Base-by-base conservation (phyloP, 2,797 vertebrate species). In the Graptemys geographica region DNA sequence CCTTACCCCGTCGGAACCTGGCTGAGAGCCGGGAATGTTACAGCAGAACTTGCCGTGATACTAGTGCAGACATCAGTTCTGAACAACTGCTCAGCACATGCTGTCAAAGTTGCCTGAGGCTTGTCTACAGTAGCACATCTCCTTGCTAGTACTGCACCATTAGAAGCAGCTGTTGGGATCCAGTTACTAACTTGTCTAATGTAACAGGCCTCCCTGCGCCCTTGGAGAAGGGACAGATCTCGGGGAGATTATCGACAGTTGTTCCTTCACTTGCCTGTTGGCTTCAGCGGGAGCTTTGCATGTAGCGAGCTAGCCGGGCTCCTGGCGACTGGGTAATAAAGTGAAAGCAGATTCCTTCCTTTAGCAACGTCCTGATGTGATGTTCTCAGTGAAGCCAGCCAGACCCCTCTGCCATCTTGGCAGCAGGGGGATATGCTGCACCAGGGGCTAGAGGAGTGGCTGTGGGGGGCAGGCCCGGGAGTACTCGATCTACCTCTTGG, bases 401-500 rank as follows among this genome's bases (percentile, higher is more conserved):
- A 5, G 79, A 9, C 4, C n/a, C 53, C 13, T 55, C 18, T 57
- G 3, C 53, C 9, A 13, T 56, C 56, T 8, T 12, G 49, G 74
- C 23, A 0, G 2, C 72, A 69, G 57, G 44, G 56, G 33, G 1
- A 88, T 1, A 1, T n/a, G 31, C 1, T 2, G 33, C 87, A 83
- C 83, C 81, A 74, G 5, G 74, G 92, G 89, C 95, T 91, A 44
- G 91, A 51, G 76, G 69, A 93, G 94, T 27, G 72, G 88, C 41
- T 0, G 87, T 91, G 96, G 95, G 3, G 81, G 90, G 90, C 95
- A 92, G 96, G 87, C 95, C 91, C 95, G 94, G 88, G 93, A 93
- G 96, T 90, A 89, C 93, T 96, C 96, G 96, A 97, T 97, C 97
- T 97, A 97, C 96, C 97, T 97, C 97, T 92, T 94, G 96, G 96